Evolutionary conservation across 2,888 invertebrate species (phyloP), one percentile per base, ranked within the genome.

Genomic region (Lepidochrysops patricia): DNA sequence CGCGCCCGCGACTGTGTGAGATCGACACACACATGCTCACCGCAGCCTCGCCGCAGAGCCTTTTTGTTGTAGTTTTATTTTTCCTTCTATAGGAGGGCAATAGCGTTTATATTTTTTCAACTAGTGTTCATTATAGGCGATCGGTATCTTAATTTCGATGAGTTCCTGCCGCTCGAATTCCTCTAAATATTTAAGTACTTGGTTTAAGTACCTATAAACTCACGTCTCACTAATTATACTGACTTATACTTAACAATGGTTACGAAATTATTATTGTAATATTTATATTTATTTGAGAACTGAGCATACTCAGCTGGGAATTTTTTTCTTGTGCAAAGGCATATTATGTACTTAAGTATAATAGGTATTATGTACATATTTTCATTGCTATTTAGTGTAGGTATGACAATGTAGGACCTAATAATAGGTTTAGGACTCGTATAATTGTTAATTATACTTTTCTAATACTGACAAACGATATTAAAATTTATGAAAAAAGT

Each of bases 1-100:
- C 67, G 72, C 77, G 74, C 74, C 70, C 77, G 74, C 74, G 69
- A 77, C 75, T 68, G 75, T 76, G 73, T 74, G 75, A 74, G 72
- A 71, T 75, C 76, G 78, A 80, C 69, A 74, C 82, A 79, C 79
- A 80, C 83, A 70, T 67, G 67, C 72, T 72, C 70, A 67, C 69
- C 71, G 72, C 74, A 73, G 78, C 82, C 76, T 75, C 70, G 79
- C 79, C 75, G 78, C 80, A 72, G 69, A 80, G 80, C 79, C 84
- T 84, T 85, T 82, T 86, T 84, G 78, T 86, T 84, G 78, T 85
- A 72, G 73, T 82, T 84, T 86, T 84, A 80, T 85, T 88, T 87
- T 86, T 84, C 82, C 82, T 84, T 73, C 73, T 82, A 75, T 75
- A 77, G 76, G 74, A 73, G 73, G 72, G 73, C 72, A 76, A 77